phyloP scores from a whole-genome alignment of 2,888 invertebrate genomes.

The Brachyptera risi region DNA sequence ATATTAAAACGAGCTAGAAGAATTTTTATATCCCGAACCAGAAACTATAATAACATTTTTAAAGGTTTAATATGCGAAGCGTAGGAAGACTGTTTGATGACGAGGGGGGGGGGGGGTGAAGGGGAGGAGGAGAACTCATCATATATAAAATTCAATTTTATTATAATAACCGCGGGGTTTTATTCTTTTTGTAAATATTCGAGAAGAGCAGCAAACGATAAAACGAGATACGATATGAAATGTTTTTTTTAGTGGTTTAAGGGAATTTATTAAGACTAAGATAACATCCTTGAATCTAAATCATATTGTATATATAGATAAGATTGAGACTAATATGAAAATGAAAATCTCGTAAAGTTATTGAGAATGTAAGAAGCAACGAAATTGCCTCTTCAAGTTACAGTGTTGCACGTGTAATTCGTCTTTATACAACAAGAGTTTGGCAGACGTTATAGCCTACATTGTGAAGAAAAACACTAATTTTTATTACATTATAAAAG shows the following conservation, averaged over 20 bases:
- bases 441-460: no score
- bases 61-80: not conserved
- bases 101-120: no score
- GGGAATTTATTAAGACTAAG: conserved; percentile 17
- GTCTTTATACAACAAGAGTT: not conserved
- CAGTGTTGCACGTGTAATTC: not conserved
- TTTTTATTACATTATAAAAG: not conserved
- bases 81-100: no score
- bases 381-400: conserved; percentile 20
- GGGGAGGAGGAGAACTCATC: not conserved
- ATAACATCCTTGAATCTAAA: conserved; percentile 17
- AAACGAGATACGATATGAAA: conserved; percentile 14
- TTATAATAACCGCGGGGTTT: conserved; percentile 12
- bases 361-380: conserved; percentile 7
- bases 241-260: conserved; percentile 12
- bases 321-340: conserved; percentile 17
- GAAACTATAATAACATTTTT: conserved; percentile 10
- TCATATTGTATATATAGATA: no score
- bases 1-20: no score
- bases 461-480: not conserved
- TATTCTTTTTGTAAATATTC: conserved; percentile 10
- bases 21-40: not conserved
- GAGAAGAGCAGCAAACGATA: not conserved
- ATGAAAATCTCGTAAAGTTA: conserved; percentile 23
- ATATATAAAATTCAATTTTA: conserved; percentile 1